These are phyloP conservation scores for Epinephelus coioides DNA, from an alignment of 2,797 vertebrate species.

Conservation along the genomic window DNA sequence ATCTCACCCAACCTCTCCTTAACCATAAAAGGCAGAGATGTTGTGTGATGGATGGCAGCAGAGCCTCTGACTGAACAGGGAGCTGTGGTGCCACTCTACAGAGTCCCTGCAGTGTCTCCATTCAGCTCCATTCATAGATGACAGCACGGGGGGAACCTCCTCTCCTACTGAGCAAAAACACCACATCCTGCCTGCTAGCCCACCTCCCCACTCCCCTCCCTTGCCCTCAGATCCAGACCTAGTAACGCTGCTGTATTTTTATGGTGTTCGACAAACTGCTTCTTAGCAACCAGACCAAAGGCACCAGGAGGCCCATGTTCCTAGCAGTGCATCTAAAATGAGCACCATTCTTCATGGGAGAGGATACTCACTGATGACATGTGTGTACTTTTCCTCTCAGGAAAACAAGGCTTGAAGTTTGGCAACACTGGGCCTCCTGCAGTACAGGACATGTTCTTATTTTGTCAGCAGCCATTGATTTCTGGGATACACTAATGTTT, in stretches of 20 bases:
- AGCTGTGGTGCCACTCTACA: constrained; percentile 55
- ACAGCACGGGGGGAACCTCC: constrained; percentile 61
- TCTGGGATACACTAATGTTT: too few relatives aligned
- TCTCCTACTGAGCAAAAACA: constrained; percentile 59
- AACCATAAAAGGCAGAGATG: constrained; percentile 77
- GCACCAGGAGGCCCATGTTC: constrained; percentile 38
- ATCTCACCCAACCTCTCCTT: constrained; percentile 32
- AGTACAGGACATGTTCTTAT: not conserved
- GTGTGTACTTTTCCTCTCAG: constrained; percentile 35
- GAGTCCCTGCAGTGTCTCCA: constrained; percentile 71
- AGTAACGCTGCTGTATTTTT: constrained; percentile 66
- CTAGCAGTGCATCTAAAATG: constrained; percentile 32
- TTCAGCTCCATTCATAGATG: constrained; percentile 68
- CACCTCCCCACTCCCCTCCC: constrained; percentile 29
- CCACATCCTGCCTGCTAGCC: constrained; percentile 54
- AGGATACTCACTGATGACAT: constrained; percentile 30
- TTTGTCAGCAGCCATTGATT: too few relatives aligned
- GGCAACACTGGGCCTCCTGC: constrained; percentile 4
- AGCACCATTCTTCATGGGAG: constrained; percentile 28
- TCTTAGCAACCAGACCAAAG: constrained; percentile 66
- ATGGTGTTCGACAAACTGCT: constrained; percentile 64
- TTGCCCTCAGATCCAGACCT: constrained; percentile 50
- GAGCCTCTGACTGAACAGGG: constrained; percentile 53
- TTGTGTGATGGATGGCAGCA: constrained; percentile 68
- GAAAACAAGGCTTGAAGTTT: constrained; percentile 34